Base-by-base conservation (phyloP, 1,140 invertebrate genomes). In the Bombus fervidus region DNA sequence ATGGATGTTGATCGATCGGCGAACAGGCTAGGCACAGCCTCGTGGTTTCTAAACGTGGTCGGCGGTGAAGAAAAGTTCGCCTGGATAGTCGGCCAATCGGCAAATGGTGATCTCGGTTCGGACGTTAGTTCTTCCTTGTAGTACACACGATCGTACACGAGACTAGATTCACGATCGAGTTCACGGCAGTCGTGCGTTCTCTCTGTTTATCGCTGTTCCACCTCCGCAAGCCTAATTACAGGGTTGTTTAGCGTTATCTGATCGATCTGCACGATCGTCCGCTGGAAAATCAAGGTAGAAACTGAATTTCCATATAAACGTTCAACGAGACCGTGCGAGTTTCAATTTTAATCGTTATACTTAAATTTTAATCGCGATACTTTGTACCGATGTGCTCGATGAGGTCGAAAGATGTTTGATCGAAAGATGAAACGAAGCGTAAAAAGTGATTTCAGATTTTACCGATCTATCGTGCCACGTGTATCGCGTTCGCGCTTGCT, bases 81-180 rank as follows among this genome's bases (percentile, higher is more conserved):
- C 18, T 8, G 59, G 59, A 18, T 39, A 10, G 43, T 34, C 53
- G 74, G 34, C 75, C 75, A 64, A 77, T 77, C 75, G 25, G 75
- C 75, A 43, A 77, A 77, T 25, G 37, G 75, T 64, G 41, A 77
- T 77, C 75, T 62, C 28, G 53, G 8, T 41, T 77, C 39, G 75
- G 8, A 39, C 74, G 75, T 41, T 62, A 0, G 75, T 64, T 64
- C n/a, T 62, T 59, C 57, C 59, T 77, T 34, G 75, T 43, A 43
- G 25, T 77, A 77, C 59, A 64, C 59, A n/a, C 37, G 74, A 37
- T 39, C 34, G 74, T 59, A 62, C 75, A 41, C 37, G 37, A 22
- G 2, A 25, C 18, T 8, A 4, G 47, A 77, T 25, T 64, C 75
- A 77, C 75, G 75, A 77, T 62, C 75, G 25, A 31, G 74, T 57